Conservation (phyloP, 37 sponge, comb jelly and placozoan species). For the Eunapius fragilis region DNA sequence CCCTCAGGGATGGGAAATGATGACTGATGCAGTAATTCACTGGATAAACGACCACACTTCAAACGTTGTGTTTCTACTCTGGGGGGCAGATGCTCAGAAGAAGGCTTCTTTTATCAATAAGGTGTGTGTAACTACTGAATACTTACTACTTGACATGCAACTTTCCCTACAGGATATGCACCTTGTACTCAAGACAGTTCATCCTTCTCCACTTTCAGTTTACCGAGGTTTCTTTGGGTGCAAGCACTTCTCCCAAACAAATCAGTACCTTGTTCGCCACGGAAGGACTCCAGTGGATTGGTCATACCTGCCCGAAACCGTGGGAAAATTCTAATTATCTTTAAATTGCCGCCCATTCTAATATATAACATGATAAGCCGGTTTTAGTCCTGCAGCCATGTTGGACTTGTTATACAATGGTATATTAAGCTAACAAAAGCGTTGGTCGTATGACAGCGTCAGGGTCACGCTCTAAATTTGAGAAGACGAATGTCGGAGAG, state of each 20-base stretch:
- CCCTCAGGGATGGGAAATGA: constrained; percentile 93
- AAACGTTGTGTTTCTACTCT: constrained; percentile 89
- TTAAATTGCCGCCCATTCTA: neutral
- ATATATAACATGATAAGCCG: neutral
- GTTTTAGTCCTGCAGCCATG: neutral
- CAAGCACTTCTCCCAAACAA: constrained; percentile 92
- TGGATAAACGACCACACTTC: constrained; percentile 76
- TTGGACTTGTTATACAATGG: neutral
- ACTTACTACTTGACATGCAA: neutral
- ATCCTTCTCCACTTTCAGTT: constrained; percentile 98
- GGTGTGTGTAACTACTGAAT: constrained; percentile 7
- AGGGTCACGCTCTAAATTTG: neutral
- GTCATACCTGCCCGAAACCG: constrained; percentile 57
- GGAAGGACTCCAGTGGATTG: constrained; percentile 90
- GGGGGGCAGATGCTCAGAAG: constrained; percentile 96
- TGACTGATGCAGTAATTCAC: constrained; percentile 95
- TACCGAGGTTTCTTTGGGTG: constrained; percentile 94
- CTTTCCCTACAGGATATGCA: constrained; percentile 66
- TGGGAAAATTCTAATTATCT: neutral
- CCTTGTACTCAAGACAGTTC: constrained; percentile 80
- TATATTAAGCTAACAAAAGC: neutral
- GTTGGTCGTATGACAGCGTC: neutral
- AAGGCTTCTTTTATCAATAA: constrained; percentile 80
- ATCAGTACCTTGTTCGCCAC: constrained; percentile 56
- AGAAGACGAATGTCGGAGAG: neutral